phyloP scores from a whole-genome alignment of 2,888 invertebrate genomes.

The Ormyrus rosae region DNA sequence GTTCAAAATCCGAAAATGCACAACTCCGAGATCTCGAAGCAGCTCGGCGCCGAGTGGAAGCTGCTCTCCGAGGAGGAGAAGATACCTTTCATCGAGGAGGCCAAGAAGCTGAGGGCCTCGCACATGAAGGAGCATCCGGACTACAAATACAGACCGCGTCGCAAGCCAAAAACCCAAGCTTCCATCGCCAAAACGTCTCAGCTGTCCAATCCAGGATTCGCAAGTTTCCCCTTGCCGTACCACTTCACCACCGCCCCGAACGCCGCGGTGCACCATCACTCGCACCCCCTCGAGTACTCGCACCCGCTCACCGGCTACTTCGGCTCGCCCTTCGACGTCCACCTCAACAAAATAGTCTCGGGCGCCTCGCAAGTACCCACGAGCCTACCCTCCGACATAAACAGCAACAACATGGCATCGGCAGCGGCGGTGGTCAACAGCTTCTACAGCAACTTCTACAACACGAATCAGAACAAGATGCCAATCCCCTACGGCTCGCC shows the following conservation, averaged over 20 bases:
- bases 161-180: constrained; percentile 88
- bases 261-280: constrained; percentile 74
- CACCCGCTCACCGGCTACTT: constrained; percentile 83
- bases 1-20: constrained; percentile 96
- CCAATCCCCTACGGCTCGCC: constrained; percentile 75
- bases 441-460: constrained; percentile 83
- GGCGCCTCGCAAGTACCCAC: constrained; percentile 75
- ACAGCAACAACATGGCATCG: constrained; percentile 75
- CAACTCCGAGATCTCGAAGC: constrained; percentile 92
- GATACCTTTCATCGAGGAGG: constrained; percentile 96
- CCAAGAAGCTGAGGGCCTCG: constrained; percentile 89
- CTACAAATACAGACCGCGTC: constrained; percentile 91
- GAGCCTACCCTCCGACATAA: constrained; percentile 76
- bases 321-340: constrained; percentile 83
- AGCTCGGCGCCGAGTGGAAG: constrained; percentile 96
- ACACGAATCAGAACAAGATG: constrained; percentile 76
- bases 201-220: constrained; percentile 75
- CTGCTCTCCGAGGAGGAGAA: constrained; percentile 90
- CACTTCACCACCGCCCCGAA: constrained; percentile 77
- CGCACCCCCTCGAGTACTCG: constrained; percentile 81
- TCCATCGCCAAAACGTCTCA: constrained; percentile 75
- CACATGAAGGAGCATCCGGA: constrained; percentile 96
- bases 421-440: constrained; percentile 81
- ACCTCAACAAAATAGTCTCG: constrained; percentile 79
- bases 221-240: constrained; percentile 81